Evolutionary conservation across 2,113 vertebrate species (phyloP), one percentile per base, ranked within the genome.

Genomic region (Myotis davidii): DNA sequence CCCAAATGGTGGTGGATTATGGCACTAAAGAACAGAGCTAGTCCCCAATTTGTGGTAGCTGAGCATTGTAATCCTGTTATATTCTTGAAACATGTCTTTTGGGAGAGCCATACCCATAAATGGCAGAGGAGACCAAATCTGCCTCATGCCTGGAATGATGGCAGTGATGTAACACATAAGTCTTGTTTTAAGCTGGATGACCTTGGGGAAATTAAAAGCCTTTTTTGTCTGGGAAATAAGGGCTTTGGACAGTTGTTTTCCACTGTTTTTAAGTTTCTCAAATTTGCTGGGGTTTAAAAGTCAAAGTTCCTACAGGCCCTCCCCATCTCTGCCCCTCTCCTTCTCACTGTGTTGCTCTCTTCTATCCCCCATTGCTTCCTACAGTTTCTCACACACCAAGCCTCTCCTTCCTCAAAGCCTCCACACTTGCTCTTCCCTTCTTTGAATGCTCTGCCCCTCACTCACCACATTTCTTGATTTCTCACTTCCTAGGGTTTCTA

Each of bases 201-300:
- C 85, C 59, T 29, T 69, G 18, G 78, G 42, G 50, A 90, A 56
- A 65, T 67, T 94, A 34, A 94, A 92, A 96, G 65, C 17, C 5
- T 73, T 74, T 27, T 59, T 88, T 39, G 3, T 12, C 29, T 74
- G n/a, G 85, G 20, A 90, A 92, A 48, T 73, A 67, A 73, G 21
- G 54, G 32, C 27, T 67, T 42, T 87, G 56, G 48, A 79, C 18
- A 93, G 16, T 59, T 72, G 39, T 61, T 83, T 70, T 59, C 48
- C 54, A 37, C 29, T 70, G n/a, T 56, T 76, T 86, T 77, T 61
- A 61, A 83, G 18, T 10, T 88, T 94, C 64, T 70, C 42, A 42
- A 34, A n/a, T 64, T n/a, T n/a, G 25, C 39, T 42, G 8, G 9
- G 32, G 6, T 81, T 70, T 85, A 81, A 94, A 94, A 85, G 23